Base-by-base conservation (phyloP, 2,113 vertebrate species). In the Thalassoma bifasciatum region DNA sequence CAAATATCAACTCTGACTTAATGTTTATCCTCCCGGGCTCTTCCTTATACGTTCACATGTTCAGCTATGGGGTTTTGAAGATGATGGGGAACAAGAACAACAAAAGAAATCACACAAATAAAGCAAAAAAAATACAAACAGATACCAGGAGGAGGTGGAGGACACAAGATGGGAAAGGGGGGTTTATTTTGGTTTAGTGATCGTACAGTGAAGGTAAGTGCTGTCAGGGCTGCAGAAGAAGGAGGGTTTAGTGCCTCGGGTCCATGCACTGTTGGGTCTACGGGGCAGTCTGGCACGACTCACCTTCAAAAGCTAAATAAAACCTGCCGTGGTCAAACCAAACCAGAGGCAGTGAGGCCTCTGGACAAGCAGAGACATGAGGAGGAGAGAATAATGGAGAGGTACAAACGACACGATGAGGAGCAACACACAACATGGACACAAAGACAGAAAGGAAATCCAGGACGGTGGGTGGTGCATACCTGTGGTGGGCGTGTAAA, bases 251-350 rank as follows among this genome's bases (percentile, higher is more conserved):
- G 44, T 64, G 69, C n/a, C 51, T 44, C 50, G 8, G 49, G 57
- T 61, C 66, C 85, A 83, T 91, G 85, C 83, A 80, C 62, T 68
- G 13, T n/a, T 62, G 58, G 71, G 50, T 66, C 72, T 66, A 74
- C 51, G 79, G 19, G 44, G 65, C 23, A 10, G 19, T 60, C 22
- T 63, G 87, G 91, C 81, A 91, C 83, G 84, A 97, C 97, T 98
- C 96, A 98, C 97, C 97, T 97, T 98, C 97, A 92, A 98, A 97
- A 94, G 96, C 96, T 95, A 98, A 97, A 97, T 97, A 97, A 97
- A 98, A 98, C 95, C 97, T 97, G 95, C 96, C 96, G 93, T 96
- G 96, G 96, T 98, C 96, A 97, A 98, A 98, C 96, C 97, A 98
- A 88, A 98, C 96, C 95, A 98, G 95, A 95, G 96, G 96, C 95